phyloP scores from a whole-genome alignment of 2,888 invertebrate species.

The Vesta saturnalis region DNA sequence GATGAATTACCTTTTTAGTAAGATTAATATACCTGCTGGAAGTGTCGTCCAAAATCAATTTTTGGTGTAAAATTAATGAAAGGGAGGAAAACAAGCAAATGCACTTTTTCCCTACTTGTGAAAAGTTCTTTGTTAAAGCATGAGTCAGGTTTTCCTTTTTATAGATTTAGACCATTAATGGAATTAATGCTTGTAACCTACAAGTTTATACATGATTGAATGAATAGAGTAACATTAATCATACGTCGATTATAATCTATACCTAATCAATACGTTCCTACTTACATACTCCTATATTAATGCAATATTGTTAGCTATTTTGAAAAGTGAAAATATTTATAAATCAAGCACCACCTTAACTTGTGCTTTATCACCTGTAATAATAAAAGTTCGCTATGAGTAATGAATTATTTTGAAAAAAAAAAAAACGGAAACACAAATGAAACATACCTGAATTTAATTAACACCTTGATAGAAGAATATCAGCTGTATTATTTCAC shows the following conservation, averaged over 20 bases:
- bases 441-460: background rate
- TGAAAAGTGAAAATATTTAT: too few relatives aligned
- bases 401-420: too few relatives aligned
- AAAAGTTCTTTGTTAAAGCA: background rate
- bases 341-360: too few relatives aligned
- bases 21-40: background rate
- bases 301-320: too few relatives aligned
- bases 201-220: background rate
- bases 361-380: too few relatives aligned
- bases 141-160: conserved; percentile 10
- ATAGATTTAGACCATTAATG: background rate
- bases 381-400: too few relatives aligned
- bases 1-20: too few relatives aligned
- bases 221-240: conserved; percentile 1
- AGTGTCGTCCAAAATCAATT: background rate
- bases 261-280: background rate
- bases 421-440: too few relatives aligned
- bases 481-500: background rate
- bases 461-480: background rate
- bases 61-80: conserved; percentile 5
- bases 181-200: background rate
- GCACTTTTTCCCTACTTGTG: conserved; percentile 3
- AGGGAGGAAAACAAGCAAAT: conserved; percentile 8
- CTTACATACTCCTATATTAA: background rate
- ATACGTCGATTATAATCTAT: background rate